Evolutionary conservation across 64 coral and sea anemone species (phyloP).

Genomic region (Pocillopora damicornis): DNA sequence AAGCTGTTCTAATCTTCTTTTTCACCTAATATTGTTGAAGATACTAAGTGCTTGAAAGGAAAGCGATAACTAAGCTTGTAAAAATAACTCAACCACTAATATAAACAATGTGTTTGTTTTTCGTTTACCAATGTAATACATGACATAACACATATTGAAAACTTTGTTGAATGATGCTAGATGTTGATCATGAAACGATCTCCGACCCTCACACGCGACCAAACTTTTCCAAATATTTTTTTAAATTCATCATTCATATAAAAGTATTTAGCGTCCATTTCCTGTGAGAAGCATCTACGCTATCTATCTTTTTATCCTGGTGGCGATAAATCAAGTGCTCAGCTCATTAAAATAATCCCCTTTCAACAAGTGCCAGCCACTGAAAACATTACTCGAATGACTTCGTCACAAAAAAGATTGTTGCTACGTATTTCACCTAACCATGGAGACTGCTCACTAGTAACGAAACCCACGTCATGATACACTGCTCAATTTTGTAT

Average conservation of each 20-base stretch:
- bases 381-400: not conserved
- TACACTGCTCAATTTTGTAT: too few species aligned
- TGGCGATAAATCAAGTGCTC: not conserved
- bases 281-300: constrained; percentile 26
- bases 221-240: constrained; percentile 17
- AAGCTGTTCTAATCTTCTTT: too few species aligned
- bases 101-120: constrained; percentile 12
- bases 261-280: constrained; percentile 16
- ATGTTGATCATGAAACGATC: not conserved
- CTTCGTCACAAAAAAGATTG: not conserved
- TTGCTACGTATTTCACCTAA: too few species aligned
- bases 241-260: not conserved
- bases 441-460: too few species aligned
- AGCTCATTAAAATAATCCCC: not conserved
- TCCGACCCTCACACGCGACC: not conserved
- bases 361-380: not conserved
- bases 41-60: not conserved
- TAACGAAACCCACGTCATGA: too few species aligned
- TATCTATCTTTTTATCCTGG: constrained; percentile 6
- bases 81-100: constrained; percentile 6
- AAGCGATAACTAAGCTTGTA: not conserved
- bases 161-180: not conserved
- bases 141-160: not conserved
- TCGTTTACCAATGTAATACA: not conserved
- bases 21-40: not conserved